These are phyloP conservation scores for Rhagologus leucostigma DNA, from an alignment of 2,113 vertebrate genomes.

Conservation along the genomic window DNA sequence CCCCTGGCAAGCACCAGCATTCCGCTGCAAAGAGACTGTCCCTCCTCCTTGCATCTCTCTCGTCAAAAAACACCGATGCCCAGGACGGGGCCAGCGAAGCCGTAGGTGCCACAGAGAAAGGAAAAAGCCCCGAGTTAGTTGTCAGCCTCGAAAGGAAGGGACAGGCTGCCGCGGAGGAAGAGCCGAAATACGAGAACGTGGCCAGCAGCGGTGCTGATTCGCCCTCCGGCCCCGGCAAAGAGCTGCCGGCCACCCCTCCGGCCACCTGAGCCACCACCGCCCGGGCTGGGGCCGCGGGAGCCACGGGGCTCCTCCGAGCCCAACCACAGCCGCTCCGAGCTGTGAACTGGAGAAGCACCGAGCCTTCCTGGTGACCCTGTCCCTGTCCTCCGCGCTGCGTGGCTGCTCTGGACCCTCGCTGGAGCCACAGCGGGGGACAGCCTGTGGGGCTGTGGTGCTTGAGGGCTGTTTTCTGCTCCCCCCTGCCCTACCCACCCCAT, in stretches of 20 bases:
- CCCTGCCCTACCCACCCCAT: accelerated
- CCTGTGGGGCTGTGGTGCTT: background rate
- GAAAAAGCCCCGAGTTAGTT: constrained; percentile 26
- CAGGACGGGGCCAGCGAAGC: background rate
- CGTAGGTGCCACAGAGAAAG: background rate
- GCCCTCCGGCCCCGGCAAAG: background rate
- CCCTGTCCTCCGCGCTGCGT: accelerated
- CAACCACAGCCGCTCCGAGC: accelerated
- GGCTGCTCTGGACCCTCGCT: background rate
- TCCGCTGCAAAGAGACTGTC: constrained; percentile 1
- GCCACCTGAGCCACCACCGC: background rate
- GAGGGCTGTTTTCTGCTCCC: background rate
- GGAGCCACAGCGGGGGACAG: background rate
- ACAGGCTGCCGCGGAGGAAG: constrained; percentile 41
- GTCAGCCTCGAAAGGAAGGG: constrained; percentile 37
- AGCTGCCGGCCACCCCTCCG: accelerated
- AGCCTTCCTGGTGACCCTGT: background rate
- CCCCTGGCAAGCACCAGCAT: background rate
- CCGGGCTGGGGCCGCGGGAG: background rate
- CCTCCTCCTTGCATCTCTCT: background rate
- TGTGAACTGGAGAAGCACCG: background rate
- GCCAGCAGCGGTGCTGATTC: background rate
- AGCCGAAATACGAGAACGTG: constrained; percentile 90
- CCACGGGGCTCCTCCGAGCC: background rate
- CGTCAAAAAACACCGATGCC: accelerated